phyloP scores from a whole-genome alignment of 2,797 vertebrate species.

The Mormyrus hasselquistii region DNA sequence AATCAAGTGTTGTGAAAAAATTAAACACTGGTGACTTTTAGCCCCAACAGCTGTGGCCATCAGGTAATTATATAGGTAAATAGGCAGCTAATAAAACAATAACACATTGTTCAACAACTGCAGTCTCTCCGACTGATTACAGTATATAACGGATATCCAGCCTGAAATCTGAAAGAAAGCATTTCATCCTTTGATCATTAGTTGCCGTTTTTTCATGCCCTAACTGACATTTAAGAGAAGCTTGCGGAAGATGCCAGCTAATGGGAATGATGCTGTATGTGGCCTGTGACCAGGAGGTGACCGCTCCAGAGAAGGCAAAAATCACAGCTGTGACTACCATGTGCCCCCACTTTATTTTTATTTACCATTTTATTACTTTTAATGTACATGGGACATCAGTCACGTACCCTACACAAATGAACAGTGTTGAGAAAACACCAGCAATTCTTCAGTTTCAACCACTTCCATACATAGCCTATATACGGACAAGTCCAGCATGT shows the following conservation, averaged over 20 bases:
- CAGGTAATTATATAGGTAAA: not conserved
- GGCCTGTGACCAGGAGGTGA: not conserved
- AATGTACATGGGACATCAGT: not conserved
- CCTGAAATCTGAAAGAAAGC: not conserved
- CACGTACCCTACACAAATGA: not conserved
- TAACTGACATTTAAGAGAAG: constrained; percentile 1
- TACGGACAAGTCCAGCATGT: not conserved
- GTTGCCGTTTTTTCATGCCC: not conserved
- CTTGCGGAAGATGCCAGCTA: not conserved
- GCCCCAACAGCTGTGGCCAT: not conserved
- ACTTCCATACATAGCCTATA: not conserved
- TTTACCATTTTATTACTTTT: not conserved
- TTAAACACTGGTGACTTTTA: not conserved
- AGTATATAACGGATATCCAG: not conserved
- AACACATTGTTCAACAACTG: not conserved
- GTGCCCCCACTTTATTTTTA: not conserved
- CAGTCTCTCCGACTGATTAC: not conserved
- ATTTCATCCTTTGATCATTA: constrained; percentile 3
- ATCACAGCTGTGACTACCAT: not conserved
- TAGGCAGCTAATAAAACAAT: not conserved
- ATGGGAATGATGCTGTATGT: not conserved
- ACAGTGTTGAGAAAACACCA: not conserved
- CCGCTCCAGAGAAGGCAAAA: not conserved
- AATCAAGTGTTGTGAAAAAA: not conserved
- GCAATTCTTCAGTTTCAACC: not conserved